A percentile compares a stretch with the other conserved stretches of the same genome.
phyloP scores from a whole-genome alignment of 2,888 invertebrate species.

The Stenurella melanura region DNA sequence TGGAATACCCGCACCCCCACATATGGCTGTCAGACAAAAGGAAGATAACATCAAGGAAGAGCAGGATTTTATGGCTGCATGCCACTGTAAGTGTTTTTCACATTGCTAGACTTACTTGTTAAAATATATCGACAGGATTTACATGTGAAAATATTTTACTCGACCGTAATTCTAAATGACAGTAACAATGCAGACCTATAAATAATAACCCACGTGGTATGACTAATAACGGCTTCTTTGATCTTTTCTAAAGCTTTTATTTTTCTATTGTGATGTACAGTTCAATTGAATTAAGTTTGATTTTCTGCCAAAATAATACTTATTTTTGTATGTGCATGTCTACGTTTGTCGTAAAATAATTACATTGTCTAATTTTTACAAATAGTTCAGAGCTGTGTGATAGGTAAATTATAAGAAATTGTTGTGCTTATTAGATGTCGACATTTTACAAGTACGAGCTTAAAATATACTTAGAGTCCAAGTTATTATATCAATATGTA shows the following conservation, averaged over 20 bases:
- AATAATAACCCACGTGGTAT: conserved; percentile 46
- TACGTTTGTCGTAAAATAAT: not conserved
- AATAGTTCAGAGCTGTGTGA: no score
- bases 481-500: no score
- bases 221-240: conserved; percentile 49
- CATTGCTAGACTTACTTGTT: not conserved
- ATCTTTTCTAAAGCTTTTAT: conserved; percentile 49
- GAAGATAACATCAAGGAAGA: conserved; percentile 75
- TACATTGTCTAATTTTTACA: no score
- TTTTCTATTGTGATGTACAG: conserved; percentile 52
- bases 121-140: not conserved
- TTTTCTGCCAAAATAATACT: conserved; percentile 55
- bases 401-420: no score
- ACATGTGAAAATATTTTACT: not conserved
- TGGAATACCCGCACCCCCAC: conserved; percentile 69
- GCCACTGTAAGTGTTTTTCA: conserved; percentile 74
- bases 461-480: no score
- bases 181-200: conserved; percentile 21
- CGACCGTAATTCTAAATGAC: not conserved
- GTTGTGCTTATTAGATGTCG: no score
- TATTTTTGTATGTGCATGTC: conserved; percentile 25
- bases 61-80: conserved; percentile 78
- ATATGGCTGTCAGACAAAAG: conserved; percentile 61
- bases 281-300: conserved; percentile 51
- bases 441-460: no score